Base-by-base conservation (phyloP, 23 tunicate species). In the Styela clava region DNA sequence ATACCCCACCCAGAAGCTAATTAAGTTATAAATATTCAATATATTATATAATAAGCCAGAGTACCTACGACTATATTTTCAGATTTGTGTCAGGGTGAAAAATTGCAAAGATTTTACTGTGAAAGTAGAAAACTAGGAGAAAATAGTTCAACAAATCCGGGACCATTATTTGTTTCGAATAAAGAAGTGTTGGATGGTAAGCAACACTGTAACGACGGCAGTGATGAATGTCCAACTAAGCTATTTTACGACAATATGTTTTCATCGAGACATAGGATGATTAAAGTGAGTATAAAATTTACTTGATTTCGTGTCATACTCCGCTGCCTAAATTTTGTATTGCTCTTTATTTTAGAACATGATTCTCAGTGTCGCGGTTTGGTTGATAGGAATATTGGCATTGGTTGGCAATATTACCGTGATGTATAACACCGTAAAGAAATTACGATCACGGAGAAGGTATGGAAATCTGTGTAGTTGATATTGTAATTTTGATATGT, bases 221-320 rank as follows among this genome's bases (percentile, higher is more conserved):
- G 97, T 65, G 97, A 91, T 65, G 97, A 91, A 86, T 91, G 97
- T 69, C 97, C 97, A 0, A 81, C 82, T 24, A 30, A 35, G 12
- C 78, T 74, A 67, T 71, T 91, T n/a, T 74, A 68, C 12, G 87
- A 82, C 31, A 83, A 91, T 65, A 64, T 80, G 25, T 79, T 91
- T 71, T 88, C 97, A 26, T 91, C 97, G 1, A 37, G 79, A 1
- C 61, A 81, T 52, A 24, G 68, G 16, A 74, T 91, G 85, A 91
- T 91, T 51, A 82, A 91, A 81, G 97, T 86, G 35, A 30, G 74
- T 63, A 16, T 61, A n/a, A 31, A 5, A 2, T 78, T 56, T 20
- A n/a, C 20, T 69, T 25, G 27, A 69, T 23, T 19, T n/a, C n/a
- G n/a, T n/a, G n/a, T n/a, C n/a, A n/a, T n/a, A n/a, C n/a, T n/a